Evolutionary conservation across 2,797 vertebrate genomes (phyloP), one percentile per base, ranked within the genome.

Genomic region (Lutjanus argentimaculatus): DNA sequence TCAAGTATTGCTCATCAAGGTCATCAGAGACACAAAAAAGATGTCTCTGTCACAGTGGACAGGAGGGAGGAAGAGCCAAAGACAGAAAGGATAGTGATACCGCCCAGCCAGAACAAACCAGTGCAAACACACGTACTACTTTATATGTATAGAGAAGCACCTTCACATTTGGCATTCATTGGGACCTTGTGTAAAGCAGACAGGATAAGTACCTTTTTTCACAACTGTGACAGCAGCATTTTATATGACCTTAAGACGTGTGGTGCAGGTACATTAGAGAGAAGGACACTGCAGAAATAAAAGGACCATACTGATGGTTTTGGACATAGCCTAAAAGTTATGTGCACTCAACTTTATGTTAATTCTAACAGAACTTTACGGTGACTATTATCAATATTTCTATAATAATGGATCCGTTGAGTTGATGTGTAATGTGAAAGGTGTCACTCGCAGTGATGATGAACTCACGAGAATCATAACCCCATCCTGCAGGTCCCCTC

Each of bases 101-200:
- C 69, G 49, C 42, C 36, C 14, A 36, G 21, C 52, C 25, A 62
- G 48, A 46, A 73, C 30, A 67, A 46, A 76, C 69, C 40, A 0
- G 65, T 62, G 63, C 56, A 88, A 78, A 76, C 82, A 64, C 62
- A 68, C 72, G 73, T 22, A 43, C 76, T 75, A 45, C 63, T 87
- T 88, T 84, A 68, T 84, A 88, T 89, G 88, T 89, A 80, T 63
- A 67, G 78, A 86, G 61, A 70, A 66, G 51, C 84, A 75, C 49
- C 42, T 72, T 77, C 80, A 43, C 83, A 89, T 75, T 85, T 88
- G 71, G 65, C 67, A 88, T 86, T 84, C 81, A 77, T 67, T 77
- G 69, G 56, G 40, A 82, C 73, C 42, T 62, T 19, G 75, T 65
- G 53, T 61, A 69, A 73, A 66, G 85, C 69, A 79, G 77, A 86